A percentile compares a stretch with the other conserved stretches of the same genome.
Evolutionary conservation across 2,888 invertebrate species (phyloP).

Genomic region (Drosophila birchii): DNA sequence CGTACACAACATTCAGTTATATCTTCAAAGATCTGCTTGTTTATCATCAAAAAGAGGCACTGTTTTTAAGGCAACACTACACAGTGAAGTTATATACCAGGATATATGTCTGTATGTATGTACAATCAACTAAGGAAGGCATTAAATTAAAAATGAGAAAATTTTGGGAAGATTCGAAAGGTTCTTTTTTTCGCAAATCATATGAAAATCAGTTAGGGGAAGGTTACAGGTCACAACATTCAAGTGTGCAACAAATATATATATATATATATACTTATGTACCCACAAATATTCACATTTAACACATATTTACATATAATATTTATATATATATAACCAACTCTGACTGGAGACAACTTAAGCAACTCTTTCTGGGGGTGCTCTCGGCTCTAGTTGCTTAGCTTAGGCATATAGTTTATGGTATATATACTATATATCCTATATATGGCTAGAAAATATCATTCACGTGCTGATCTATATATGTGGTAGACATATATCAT

Average conservation of each 20-base stretch:
- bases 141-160: constrained; percentile 4
- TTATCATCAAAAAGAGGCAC: constrained; percentile 87
- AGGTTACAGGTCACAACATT: constrained; percentile 31
- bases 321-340: constrained; percentile 11
- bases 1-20: constrained; percentile 44
- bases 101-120: constrained; percentile 56
- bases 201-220: constrained; percentile 44
- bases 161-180: constrained; percentile 51
- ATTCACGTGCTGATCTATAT: constrained; percentile 26
- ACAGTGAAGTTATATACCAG: constrained; percentile 86
- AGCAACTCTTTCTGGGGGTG: neutral
- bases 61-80: constrained; percentile 93
- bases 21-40: constrained; percentile 58
- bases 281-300: constrained; percentile 27
- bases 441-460: constrained; percentile 69
- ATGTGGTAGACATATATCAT: constrained; percentile 43
- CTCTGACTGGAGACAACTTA: constrained; percentile 2
- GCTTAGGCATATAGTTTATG: constrained; percentile 10
- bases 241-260: constrained; percentile 32
- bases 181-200: constrained; percentile 64
- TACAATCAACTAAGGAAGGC: constrained; percentile 52
- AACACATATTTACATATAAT: constrained; percentile 31
- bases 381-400: constrained; percentile 1
- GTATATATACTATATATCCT: constrained; percentile 20
- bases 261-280: neutral